Base-by-base conservation (phyloP, 2,888 invertebrate species). In the Isotomurus palustris region DNA sequence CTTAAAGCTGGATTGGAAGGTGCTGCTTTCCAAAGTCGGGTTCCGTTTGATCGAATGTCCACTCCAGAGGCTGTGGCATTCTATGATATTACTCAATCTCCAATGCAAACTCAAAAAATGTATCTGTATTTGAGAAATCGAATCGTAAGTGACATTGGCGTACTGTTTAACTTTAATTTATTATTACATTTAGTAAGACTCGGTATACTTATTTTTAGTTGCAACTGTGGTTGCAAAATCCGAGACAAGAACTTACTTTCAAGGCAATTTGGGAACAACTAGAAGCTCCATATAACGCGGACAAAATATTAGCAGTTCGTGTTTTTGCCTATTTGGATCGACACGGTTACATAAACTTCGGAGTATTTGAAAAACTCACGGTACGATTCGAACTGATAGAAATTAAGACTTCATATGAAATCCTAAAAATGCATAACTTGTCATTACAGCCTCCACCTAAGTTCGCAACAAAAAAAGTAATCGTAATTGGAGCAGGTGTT, bases 281-380 rank as follows among this genome's bases (percentile, higher is more conserved):
- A 76, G 78, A 81, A 76, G 81, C 88, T 5, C 96, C 97, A 0
- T 97, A 91, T 73, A 94, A 95, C 75, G 91, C 90, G 73, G 95
- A 97, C 76, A 84, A 86, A 3, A 83, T 84, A 8, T 77, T 97
- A 22, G 83, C 94, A 2, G 82, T 84, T 73, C 82, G 95, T 66
- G 83, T 91, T 28, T 93, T 93, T 77, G 86, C 88, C 0, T 99
- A 90, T 76, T 79, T 99, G 35, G 92, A 96, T 73, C 82, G 99
- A 43, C 92, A 96, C 76, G 96, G 97, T 2, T 93, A 90, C 72
- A 94, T 99, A 64, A 99, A 99, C 78, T 97, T 92, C 79, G 99
- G 99, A 0, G 87, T 95, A 49, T 99, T 92, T 76, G 91, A 93
- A 74, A 81, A 91, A 35, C 76, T 88, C 3, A 88, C 88, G 73